phyloP scores from a whole-genome alignment of 2,888 invertebrate genomes.

The Thecophora atra region DNA sequence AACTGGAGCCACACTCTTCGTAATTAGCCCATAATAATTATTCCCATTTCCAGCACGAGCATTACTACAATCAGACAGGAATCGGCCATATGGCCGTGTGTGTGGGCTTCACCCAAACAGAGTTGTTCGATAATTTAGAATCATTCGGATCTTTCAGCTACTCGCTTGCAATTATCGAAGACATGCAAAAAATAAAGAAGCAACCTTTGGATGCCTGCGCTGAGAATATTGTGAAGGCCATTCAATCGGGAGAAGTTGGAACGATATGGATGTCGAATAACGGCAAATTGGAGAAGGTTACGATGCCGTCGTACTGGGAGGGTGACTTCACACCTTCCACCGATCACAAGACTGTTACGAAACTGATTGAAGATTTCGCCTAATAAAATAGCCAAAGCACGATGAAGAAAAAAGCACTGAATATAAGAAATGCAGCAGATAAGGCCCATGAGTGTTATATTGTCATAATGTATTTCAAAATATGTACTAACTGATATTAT shows the following conservation, averaged over 20 bases:
- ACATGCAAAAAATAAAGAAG: slow-evolving; percentile 26
- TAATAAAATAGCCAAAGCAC: neutral
- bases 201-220: slow-evolving; percentile 50
- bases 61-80: slow-evolving; percentile 38
- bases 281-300: slow-evolving; percentile 50
- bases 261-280: slow-evolving; percentile 60
- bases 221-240: slow-evolving; percentile 55
- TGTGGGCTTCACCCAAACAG: slow-evolving; percentile 44
- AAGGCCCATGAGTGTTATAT: too few species aligned
- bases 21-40: neutral
- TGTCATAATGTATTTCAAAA: too few species aligned
- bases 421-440: neutral
- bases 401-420: neutral
- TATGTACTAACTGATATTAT: too few species aligned
- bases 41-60: slow-evolving; percentile 35
- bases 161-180: slow-evolving; percentile 41
- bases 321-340: neutral
- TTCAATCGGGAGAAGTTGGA: slow-evolving; percentile 58
- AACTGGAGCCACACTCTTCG: neutral
- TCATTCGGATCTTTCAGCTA: slow-evolving; percentile 42
- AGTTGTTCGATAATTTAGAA: slow-evolving; percentile 32
- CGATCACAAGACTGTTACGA: neutral
- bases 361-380: neutral
- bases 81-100: slow-evolving; percentile 43
- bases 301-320: slow-evolving; percentile 23